Percentiles rank a stretch among this genome's conserved stretches.
These are phyloP conservation scores for Triplophysa yarkandensis DNA, from an alignment of 2,797 vertebrate genomes.

Conservation along the genomic window DNA sequence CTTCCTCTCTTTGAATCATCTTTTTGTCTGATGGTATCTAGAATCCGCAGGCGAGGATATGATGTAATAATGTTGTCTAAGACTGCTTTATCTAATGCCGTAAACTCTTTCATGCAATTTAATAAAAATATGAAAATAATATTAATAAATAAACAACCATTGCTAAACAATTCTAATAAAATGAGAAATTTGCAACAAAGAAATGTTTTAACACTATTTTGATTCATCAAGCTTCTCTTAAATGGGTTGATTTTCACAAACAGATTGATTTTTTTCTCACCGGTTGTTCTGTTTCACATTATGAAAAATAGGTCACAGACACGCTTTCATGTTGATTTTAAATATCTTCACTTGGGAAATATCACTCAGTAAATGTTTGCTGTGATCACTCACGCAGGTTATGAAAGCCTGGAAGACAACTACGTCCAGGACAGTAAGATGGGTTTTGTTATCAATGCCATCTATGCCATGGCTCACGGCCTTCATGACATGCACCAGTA, in stretches of 20 bases:
- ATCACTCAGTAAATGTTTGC: slow-evolving; percentile 6
- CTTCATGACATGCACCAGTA: slow-evolving; percentile 93
- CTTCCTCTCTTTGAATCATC: neutral
- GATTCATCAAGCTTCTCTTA: too few relatives aligned
- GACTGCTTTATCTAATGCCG: neutral
- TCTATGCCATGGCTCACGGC: slow-evolving; percentile 97
- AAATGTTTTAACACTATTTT: too few relatives aligned
- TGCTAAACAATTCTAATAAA: neutral
- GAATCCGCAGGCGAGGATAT: neutral
- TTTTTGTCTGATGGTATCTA: slow-evolving; percentile 8
- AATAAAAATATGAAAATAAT: too few relatives aligned
- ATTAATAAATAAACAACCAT: too few relatives aligned
- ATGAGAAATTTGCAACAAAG: too few relatives aligned
- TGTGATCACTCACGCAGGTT: slow-evolving; percentile 75
- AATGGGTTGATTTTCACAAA: too few relatives aligned
- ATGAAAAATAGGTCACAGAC: neutral
- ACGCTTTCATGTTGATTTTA: slow-evolving; percentile 18
- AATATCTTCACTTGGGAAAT: neutral
- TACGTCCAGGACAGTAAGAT: slow-evolving; percentile 99
- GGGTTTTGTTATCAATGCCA: slow-evolving; percentile 99
- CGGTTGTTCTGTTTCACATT: neutral
- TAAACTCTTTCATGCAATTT: too few relatives aligned
- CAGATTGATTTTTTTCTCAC: too few relatives aligned
- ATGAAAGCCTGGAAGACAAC: slow-evolving; percentile 94
- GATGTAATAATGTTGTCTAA: neutral